These are phyloP conservation scores for Stictocephala bisonia DNA, from an alignment of 2,888 invertebrate species.

Conservation along the genomic window DNA sequence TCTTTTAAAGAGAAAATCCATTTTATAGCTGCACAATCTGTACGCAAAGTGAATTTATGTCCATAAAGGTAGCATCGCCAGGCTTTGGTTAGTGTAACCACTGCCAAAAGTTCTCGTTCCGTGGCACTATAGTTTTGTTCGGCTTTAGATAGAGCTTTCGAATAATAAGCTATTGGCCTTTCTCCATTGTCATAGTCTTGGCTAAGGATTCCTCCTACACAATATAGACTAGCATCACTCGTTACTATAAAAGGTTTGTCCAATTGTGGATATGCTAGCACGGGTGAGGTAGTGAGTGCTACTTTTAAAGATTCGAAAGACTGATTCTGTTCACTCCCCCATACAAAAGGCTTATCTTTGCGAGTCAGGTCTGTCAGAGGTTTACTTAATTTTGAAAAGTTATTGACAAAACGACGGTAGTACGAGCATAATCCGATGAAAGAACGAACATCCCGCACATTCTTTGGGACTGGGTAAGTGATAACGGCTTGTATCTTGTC, in stretches of 20 bases:
- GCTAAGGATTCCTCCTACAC: conserved; percentile 30
- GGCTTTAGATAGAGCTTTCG: conserved; percentile 17
- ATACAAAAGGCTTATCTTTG: conserved; percentile 22
- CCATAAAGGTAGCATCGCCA: conserved; percentile 37
- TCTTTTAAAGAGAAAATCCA: too few species aligned
- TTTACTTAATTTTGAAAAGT: conserved; percentile 29
- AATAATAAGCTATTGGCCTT: conserved; percentile 35
- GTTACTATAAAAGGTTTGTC: conserved; percentile 41
- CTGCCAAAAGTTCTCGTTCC: conserved; percentile 30
- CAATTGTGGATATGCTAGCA: conserved; percentile 54
- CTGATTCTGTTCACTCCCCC: conserved; percentile 40
- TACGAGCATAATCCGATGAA: conserved; percentile 23
- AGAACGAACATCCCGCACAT: conserved; percentile 30
- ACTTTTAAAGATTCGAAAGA: conserved; percentile 47
- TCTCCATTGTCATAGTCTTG: conserved; percentile 35
- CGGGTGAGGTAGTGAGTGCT: conserved; percentile 41
- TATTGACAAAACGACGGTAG: conserved; percentile 18
- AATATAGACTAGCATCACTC: conserved; percentile 42
- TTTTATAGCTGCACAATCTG: conserved; percentile 43
- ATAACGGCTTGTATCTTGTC: too few species aligned
- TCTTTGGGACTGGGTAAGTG: too few species aligned
- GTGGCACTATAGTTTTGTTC: conserved; percentile 41
- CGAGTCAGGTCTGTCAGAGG: conserved; percentile 10
- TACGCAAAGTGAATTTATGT: conserved; percentile 13
- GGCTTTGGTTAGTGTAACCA: conserved; percentile 10